Conservation (phyloP, 2,797 vertebrate genomes). For the Dromococcyx pavoninus region DNA sequence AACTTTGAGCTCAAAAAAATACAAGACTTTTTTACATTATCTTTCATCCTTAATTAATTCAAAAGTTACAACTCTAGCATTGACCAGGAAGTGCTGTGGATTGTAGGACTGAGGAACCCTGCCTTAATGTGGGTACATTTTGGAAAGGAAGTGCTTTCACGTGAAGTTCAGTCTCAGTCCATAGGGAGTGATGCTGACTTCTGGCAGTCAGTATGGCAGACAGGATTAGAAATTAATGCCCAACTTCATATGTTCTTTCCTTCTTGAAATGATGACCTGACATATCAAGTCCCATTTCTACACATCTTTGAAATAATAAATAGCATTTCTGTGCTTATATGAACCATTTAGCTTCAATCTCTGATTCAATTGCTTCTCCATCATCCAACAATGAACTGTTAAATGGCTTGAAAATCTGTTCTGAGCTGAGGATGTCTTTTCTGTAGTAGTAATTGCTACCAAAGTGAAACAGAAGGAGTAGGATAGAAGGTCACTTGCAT, state of each 20-base stretch:
- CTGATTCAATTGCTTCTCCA: neutral
- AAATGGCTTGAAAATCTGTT: constrained; percentile 29
- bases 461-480: neutral
- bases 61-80: neutral
- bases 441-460: neutral
- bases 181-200: accelerated
- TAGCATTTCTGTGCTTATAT: neutral
- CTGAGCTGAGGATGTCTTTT: neutral
- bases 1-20: constrained; percentile 12
- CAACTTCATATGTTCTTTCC: neutral
- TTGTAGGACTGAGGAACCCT: neutral
- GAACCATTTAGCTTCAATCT: neutral
- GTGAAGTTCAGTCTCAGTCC: neutral
- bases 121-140: neutral
- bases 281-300: neutral
- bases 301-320: neutral
- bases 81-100: neutral
- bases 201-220: neutral
- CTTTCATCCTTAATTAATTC: constrained; percentile 28
- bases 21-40: neutral
- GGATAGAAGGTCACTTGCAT: neutral
- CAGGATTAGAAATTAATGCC: no score
- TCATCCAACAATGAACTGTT: constrained; percentile 2
- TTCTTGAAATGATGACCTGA: neutral
- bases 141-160: neutral